A percentile compares a stretch with the other conserved stretches of the same genome.
Conservation (phyloP, 2,888 invertebrate genomes). For the Ectemnius lituratus region DNA sequence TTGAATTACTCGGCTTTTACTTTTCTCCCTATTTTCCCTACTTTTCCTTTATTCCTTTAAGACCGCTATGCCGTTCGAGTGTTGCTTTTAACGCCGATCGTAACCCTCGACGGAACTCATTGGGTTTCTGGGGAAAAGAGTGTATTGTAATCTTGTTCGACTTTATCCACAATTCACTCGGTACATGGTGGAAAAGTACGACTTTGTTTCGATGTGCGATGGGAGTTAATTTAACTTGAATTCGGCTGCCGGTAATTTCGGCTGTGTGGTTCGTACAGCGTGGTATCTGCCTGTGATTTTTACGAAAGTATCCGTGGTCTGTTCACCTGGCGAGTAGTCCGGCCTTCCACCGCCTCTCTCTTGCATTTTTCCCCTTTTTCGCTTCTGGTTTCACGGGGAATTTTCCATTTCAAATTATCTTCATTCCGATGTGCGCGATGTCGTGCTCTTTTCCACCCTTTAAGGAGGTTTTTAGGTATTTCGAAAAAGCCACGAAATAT, state of each 20-base stretch:
- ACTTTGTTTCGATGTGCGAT: no score
- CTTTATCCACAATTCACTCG: no score
- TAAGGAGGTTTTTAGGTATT: not conserved
- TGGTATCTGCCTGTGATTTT: no score
- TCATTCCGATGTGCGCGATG: not conserved
- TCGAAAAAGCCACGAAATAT: conserved; percentile 10
- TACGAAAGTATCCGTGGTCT: no score
- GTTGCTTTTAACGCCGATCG: not conserved
- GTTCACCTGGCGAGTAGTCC: not conserved
- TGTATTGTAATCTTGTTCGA: no score
- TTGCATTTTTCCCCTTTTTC: not conserved
- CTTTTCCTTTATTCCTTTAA: conserved; percentile 10
- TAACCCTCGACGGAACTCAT: no score
- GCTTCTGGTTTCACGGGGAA: not conserved
- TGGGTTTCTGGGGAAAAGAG: no score
- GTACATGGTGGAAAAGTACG: no score
- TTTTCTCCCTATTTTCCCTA: conserved; percentile 24
- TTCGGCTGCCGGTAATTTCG: not conserved
- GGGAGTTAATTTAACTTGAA: conserved; percentile 1
- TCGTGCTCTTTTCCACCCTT: not conserved
- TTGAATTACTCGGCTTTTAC: conserved; percentile 54
- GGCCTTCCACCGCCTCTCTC: not conserved
- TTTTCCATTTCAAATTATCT: conserved; percentile 11
- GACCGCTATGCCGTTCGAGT: not conserved
- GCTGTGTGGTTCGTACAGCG: no score